Base-by-base conservation (phyloP, 2,113 vertebrate genomes). In the Ammodytes dubius region DNA sequence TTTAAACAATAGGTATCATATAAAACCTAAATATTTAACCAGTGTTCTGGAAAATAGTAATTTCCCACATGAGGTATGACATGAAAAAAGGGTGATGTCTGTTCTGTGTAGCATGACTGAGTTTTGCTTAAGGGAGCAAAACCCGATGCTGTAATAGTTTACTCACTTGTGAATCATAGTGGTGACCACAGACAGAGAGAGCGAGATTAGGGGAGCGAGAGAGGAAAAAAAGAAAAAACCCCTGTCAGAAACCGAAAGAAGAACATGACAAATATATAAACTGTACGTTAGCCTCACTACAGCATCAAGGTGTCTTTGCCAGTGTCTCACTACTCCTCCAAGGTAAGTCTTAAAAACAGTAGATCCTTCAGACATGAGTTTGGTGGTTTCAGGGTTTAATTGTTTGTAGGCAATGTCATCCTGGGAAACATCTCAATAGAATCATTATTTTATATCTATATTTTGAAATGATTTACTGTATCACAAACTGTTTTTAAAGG, bases 221-320 rank as follows among this genome's bases (percentile, higher is more conserved):
- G 40, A 81, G 5, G 2, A 43, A 60, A 65, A 70, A 64, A 45
- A 13, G 0, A 56, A 80, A 88, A 91, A 91, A 84, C 45, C 70
- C 87, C 2, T 2, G 3, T 5, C 0, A 50, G 88, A 91, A 92
- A 94, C 70, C 4, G 82, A 94, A 94, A 94, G 70, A 89, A 83
- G 64, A 81, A 3, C 10, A 54, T 17, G 50, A 19, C 12, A 45
- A 27, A 71, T 75, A 79, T 87, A 91, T 90, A 92, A 83, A 82
- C 6, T 63, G 46, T 77, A 54, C n/a, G 27, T 19, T 42, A 42
- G 53, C 14, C 13, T 76, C 58, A 80, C 6, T 52, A 4, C 10
- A 84, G 54, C 50, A 82, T 84, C 52, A 79, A 67, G 6, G 37
- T 61, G 57, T 54, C 65, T 54, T 27, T 8, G 4, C 39, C 77